phyloP scores from a whole-genome alignment of 2,113 vertebrate genomes.

The Pelodiscus sinensis region DNA sequence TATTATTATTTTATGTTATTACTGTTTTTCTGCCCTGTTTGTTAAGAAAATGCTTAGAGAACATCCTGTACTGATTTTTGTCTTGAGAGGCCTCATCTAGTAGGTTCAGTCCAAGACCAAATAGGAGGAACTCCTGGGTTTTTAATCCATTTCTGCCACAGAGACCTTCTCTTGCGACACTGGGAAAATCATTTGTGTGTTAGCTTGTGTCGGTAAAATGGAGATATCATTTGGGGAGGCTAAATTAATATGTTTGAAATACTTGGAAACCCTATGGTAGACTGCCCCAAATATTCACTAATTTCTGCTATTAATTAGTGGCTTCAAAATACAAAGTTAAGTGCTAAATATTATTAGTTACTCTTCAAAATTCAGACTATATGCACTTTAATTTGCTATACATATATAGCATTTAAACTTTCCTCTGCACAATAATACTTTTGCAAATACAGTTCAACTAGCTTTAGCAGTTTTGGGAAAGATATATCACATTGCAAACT shows the following conservation, averaged over 20 bases:
- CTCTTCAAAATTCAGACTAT: not conserved
- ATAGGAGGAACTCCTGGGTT: not conserved
- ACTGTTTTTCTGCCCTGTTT: not conserved
- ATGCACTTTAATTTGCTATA: not conserved
- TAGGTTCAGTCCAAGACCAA: not conserved
- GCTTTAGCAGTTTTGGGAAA: not conserved
- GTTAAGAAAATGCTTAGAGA: not conserved
- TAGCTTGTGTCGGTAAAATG: not conserved
- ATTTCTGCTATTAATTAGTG: not conserved
- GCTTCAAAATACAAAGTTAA: not conserved
- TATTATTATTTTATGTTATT: not conserved
- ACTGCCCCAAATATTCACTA: not conserved
- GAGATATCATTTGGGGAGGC: accelerated
- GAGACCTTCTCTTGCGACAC: accelerated
- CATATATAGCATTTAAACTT: not conserved
- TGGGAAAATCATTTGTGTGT: not conserved
- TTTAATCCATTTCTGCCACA: not conserved
- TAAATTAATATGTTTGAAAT: not conserved
- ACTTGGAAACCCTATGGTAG: not conserved
- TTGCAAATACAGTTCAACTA: not conserved
- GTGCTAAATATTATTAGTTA: not conserved
- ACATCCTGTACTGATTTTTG: not conserved
- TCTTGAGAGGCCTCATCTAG: accelerated
- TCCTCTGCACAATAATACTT: not conserved
- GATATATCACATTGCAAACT: not conserved